These are phyloP conservation scores for Dromaius novaehollandiae DNA, from an alignment of 2,113 vertebrate species.

Conservation along the genomic window DNA sequence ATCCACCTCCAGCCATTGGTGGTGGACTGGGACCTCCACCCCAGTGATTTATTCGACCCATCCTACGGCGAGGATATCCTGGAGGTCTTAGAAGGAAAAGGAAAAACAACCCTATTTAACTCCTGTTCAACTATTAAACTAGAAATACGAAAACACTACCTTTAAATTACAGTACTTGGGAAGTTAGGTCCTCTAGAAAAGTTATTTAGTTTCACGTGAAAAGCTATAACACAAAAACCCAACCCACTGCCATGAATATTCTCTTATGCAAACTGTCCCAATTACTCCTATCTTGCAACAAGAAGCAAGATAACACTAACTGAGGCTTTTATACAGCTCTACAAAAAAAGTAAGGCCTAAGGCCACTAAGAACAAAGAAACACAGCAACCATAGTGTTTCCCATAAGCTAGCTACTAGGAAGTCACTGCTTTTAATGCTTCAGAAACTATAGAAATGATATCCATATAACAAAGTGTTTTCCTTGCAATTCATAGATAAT, in stretches of 20 bases:
- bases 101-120: neutral
- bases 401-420: neutral
- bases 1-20: constrained; percentile 97
- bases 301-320: neutral
- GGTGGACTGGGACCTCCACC: constrained; percentile 87
- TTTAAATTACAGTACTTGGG: neutral
- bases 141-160: neutral
- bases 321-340: neutral
- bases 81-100: constrained; percentile 82
- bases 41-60: constrained; percentile 90
- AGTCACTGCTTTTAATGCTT: neutral
- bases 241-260: accelerated
- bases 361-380: neutral
- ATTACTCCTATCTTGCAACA: neutral
- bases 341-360: neutral
- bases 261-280: neutral
- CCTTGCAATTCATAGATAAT: neutral
- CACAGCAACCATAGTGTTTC: neutral
- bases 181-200: neutral
- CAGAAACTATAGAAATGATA: neutral
- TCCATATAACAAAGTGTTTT: neutral
- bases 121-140: neutral
- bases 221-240: neutral
- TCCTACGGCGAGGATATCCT: constrained; percentile 86
- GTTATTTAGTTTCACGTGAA: neutral